Evolutionary conservation across 2,888 invertebrate species (phyloP).

Genomic region (Plebejus anna): DNA sequence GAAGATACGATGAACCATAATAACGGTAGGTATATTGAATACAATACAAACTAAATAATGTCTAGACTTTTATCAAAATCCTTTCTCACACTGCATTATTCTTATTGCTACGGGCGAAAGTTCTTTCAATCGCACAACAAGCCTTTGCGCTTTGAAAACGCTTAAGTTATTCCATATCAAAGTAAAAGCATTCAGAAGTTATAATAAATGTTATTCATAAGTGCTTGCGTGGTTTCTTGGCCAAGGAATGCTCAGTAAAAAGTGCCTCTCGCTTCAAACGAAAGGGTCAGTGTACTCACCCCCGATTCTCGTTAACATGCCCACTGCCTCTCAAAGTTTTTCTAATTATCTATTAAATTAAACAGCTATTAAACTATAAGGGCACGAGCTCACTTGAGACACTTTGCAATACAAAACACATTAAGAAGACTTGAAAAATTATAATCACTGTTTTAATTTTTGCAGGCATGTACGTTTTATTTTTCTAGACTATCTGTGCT

Average conservation of each 20-base stretch:
- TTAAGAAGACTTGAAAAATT: no score
- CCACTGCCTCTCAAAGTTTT: conserved; percentile 48
- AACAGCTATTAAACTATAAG: no score
- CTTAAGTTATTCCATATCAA: neutral
- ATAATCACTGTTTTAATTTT: no score
- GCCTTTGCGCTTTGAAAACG: conserved; percentile 1
- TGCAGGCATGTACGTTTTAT: no score
- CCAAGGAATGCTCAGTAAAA: conserved; percentile 68
- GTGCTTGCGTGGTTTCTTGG: conserved; percentile 54
- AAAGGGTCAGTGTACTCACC: conserved; percentile 60
- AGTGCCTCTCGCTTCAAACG: conserved; percentile 66
- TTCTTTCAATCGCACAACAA: conserved; percentile 9
- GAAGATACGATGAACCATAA: no score
- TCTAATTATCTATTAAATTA: conserved; percentile 26
- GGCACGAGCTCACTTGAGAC: no score
- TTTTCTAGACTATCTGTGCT: no score
- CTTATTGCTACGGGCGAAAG: neutral
- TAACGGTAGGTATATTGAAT: neutral
- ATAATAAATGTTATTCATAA: conserved; percentile 31
- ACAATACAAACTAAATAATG: neutral
- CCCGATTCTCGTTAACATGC: conserved; percentile 58
- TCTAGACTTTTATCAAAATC: neutral
- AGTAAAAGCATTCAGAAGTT: conserved; percentile 33
- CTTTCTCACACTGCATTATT: neutral
- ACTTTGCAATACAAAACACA: no score